Evolutionary conservation across 2,888 invertebrate genomes (phyloP).

Genomic region (Platerodrilus igneus): DNA sequence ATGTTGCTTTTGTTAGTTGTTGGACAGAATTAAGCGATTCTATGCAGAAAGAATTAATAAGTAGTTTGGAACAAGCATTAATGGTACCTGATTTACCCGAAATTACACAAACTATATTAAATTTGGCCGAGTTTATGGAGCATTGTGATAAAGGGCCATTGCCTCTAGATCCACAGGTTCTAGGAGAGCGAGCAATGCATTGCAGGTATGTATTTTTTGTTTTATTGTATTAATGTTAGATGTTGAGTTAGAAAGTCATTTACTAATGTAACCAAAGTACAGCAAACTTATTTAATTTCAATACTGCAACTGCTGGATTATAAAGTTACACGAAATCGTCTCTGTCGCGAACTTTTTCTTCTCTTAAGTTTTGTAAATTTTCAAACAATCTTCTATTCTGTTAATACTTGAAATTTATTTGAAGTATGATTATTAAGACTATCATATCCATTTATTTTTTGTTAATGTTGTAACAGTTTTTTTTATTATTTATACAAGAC

Average conservation of each 20-base stretch:
- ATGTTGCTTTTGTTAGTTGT: conserved; percentile 97
- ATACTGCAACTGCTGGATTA: conserved; percentile 39
- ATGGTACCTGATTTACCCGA: conserved; percentile 92
- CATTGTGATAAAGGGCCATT: conserved; percentile 96
- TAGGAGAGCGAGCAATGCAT: conserved; percentile 93
- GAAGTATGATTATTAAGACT: no score
- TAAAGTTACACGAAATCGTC: no score
- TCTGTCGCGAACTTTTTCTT: no score
- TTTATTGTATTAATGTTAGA: no score
- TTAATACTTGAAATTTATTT: no score
- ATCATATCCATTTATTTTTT: no score
- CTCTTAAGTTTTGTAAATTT: no score
- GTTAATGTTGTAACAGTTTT: no score
- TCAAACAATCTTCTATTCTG: no score
- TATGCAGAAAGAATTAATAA: conserved; percentile 79
- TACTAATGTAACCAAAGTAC: no score
- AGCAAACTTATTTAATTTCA: conserved; percentile 51
- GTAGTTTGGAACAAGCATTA: conserved; percentile 83
- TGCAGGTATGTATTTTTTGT: conserved; percentile 58
- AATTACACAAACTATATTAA: conserved; percentile 92
- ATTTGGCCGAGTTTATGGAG: conserved; percentile 99
- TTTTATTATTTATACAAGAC: no score
- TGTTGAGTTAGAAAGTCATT: no score
- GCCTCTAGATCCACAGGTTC: conserved; percentile 78
- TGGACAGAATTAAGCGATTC: conserved; percentile 90